Base-by-base conservation (phyloP, 2,888 invertebrate species). In the Limenitis camilla region DNA sequence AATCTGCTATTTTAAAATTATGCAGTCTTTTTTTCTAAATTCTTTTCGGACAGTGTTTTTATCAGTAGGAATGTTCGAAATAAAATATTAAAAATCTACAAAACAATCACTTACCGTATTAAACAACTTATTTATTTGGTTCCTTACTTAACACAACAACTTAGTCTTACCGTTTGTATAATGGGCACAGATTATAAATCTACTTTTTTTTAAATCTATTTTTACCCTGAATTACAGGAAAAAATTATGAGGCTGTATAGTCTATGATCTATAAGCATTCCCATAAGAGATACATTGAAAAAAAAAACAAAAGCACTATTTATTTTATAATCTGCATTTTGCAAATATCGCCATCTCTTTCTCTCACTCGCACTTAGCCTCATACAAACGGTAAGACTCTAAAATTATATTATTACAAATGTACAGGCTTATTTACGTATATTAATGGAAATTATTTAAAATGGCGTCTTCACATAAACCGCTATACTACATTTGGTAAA, bases 11-110 rank as follows among this genome's bases (percentile, higher is more conserved):
- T 65, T 69, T 64, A 65, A 67, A 69, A 61, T 66, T 71, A 71
- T 65, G 72, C 78, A 78, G 78, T 78, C 78, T 78, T 68, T 61
- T 59, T 70, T 67, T 61, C 67, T 66, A 66, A 68, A 61, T 60
- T 65, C 57, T 46, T 59, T 59, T 63, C 63, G 67, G 68, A 70
- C 67, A 69, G 65, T 66, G 61, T 56, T 61, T 51, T 45, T 52
- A 42, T 41, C 35, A 41, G 43, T 52, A 57, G 56, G 56, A 57
- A 57, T 57, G 56, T 49, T 51, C 11, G 43, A 54, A 47, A 8
- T 51, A 39, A 56, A 32, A 52, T n/a, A 32, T 35, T 40, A 40
- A 27, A 40, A 55, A 49, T 32, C 36, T 33, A 43, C n/a, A 53
- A 49, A 44, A 30, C 40, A 41, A 40, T 36, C 30, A 49, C 44